Evolutionary conservation across 1,140 invertebrate genomes (phyloP).

Genomic region (Trichonephila clavipes): DNA sequence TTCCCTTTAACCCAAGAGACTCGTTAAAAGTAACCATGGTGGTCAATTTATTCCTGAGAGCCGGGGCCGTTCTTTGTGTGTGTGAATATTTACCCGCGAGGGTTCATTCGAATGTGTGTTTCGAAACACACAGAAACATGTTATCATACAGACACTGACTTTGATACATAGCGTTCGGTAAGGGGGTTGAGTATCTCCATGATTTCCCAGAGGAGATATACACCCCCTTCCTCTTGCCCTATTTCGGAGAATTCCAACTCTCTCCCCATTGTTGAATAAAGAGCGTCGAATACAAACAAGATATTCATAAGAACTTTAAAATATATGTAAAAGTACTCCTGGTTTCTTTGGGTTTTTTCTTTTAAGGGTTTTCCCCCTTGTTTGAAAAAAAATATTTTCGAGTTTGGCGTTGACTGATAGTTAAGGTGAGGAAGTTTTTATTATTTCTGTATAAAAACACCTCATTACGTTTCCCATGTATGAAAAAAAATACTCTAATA

Average conservation of each 20-base stretch:
- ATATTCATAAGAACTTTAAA: slow-evolving; percentile 67
- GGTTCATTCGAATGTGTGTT: not conserved
- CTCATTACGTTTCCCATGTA: not conserved
- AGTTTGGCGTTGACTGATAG: slow-evolving; percentile 59
- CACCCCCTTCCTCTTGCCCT: not conserved
- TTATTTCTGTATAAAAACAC: slow-evolving; percentile 7
- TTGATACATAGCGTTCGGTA: slow-evolving; percentile 48
- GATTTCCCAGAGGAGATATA: slow-evolving; percentile 48
- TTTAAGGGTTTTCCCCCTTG: no score
- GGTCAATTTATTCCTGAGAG: no score
- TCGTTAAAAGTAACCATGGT: no score
- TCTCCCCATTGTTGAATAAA: slow-evolving; percentile 23
- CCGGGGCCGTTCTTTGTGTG: no score
- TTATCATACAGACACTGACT: slow-evolving; percentile 56
- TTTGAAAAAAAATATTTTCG: no score
- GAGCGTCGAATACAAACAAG: slow-evolving; percentile 66
- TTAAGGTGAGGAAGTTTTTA: slow-evolving; percentile 21
- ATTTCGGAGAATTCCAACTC: not conserved
- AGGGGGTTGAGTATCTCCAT: slow-evolving; percentile 21
- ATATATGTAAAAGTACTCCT: slow-evolving; percentile 50
- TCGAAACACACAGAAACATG: slow-evolving; percentile 33
- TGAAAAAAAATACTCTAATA: not conserved
- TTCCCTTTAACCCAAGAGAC: no score
- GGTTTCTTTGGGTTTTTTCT: not conserved
- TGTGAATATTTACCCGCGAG: not conserved